Base-by-base conservation (phyloP, 2,797 vertebrate genomes). In the Vespertilio murinus region DNA sequence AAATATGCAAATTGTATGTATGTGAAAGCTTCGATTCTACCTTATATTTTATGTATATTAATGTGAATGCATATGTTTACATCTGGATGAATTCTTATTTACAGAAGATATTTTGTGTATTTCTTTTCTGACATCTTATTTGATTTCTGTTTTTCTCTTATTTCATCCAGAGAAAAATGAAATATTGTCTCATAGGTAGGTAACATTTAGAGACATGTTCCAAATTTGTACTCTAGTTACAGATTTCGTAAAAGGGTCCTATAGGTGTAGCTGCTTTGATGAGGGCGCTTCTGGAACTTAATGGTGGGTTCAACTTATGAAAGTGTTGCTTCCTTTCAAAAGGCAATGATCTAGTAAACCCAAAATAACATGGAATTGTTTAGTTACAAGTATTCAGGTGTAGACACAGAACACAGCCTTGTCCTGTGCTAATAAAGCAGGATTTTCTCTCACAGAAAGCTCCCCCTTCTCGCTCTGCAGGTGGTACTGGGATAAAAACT, bases 51-150 rank as follows among this genome's bases (percentile, higher is more conserved):
- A 23, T 38, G 6, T 74, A 22, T n/a, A 14, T 35, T 87, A 45
- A 82, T 64, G 5, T 82, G 45, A 93, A 25, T 73, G 16, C 23
- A 18, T 47, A 52, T 6, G 4, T 67, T 11, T 49, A 28, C 3
- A 45, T 13, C 13, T 86, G 2, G 3, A 54, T 45, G n/a, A 90
- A 81, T 40, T 94, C 74, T 95, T 70, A 49, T 25, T 78, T 73
- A 35, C 49, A 71, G 89, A 78, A 82, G 4, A 8, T 83, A 75
- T 28, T 90, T 78, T 80, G 11, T 14, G 1, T 80, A 80, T 78
- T 93, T 77, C 4, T 56, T 86, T 90, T 28, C 14, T 90, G 18
- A 74, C 2, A 38, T 88, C 78, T 92, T 81, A 75, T 73, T 88
- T 61, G 3, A 2, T 78, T 2, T 86, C 30, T 82, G 61, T 71